Evolutionary conservation across 1,140 invertebrate species (phyloP), one percentile per base, ranked within the genome.

Genomic region (Chironomus striatipennis): DNA sequence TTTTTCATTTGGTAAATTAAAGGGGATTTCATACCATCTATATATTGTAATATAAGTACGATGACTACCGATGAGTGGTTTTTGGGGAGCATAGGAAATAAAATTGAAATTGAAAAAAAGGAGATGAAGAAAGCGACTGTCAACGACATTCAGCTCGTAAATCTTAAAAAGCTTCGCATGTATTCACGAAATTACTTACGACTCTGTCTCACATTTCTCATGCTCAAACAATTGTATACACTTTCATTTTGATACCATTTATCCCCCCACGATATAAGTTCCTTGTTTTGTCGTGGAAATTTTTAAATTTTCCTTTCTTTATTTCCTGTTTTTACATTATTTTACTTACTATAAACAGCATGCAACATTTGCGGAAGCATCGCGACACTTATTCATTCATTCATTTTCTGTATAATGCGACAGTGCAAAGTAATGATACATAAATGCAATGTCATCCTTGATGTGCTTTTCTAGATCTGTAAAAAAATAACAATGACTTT

Each of bases 81-180:
- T n/a, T 34, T 34, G 24, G 24, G 24, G 24, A 34, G 24, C 5
- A 2, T 34, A 2, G 24, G 24, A 34, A 34, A 57, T n/a, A 57
- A n/a, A 57, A 12, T 57, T 12, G 12, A 57, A n/a, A n/a, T n/a
- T n/a, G 47, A n/a, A 15, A 57, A 47, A 5, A 57, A 57, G 9
- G 15, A 47, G 43, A 47, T 10, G 43, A 47, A 15, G n/a, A 57
- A 57, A 57, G n/a, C n/a, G 7, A 18, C 65, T 70, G 65, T 70
- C 65, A 70, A 10, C 65, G 18, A 70, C 65, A 70, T 70, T 18
- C 65, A 20, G 6, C 6, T 21, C 65, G 10, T 70, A 70, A 70
- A 70, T 70, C 65, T 70, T 21, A 10, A 70, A n/a, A 70, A 70
- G 65, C 65, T 10, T 70, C 18, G 65, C 18, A 70, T 70, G 65